Percentiles rank a stretch among this genome's conserved stretches.
phyloP scores from a whole-genome alignment of 2,113 vertebrate species.

The Chionis minor region DNA sequence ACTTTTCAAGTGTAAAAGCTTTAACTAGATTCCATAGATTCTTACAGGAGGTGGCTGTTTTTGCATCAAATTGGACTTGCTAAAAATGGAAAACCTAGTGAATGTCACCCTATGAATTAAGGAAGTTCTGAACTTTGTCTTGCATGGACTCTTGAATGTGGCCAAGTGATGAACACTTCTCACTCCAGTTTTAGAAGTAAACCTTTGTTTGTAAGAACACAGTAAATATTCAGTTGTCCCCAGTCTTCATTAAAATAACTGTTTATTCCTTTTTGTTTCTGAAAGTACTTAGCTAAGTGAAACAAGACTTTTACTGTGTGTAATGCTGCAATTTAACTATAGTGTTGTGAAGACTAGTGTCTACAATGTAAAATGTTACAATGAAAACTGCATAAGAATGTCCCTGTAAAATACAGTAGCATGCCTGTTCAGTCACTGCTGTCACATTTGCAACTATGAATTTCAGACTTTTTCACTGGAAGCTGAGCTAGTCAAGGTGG shows the following conservation, averaged over 20 bases:
- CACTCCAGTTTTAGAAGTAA: neutral
- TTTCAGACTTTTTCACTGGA: neutral
- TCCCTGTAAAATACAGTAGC: constrained; percentile 21
- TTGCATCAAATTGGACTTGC: neutral
- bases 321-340: constrained; percentile 45
- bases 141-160: constrained; percentile 24
- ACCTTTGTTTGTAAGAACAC: neutral
- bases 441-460: neutral
- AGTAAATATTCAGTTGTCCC: neutral
- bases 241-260: constrained; percentile 6
- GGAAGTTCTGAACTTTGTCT: neutral
- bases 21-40: neutral
- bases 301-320: neutral
- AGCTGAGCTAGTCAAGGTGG: neutral
- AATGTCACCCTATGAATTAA: neutral
- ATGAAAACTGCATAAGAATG: neutral
- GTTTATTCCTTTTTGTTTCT: constrained; percentile 1
- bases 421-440: constrained; percentile 36
- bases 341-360: constrained; percentile 44
- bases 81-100: neutral
- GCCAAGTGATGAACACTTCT: neutral
- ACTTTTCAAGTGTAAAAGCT: neutral
- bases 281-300: constrained; percentile 32
- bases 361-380: constrained; percentile 20
- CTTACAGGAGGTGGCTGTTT: neutral